Base-by-base conservation (phyloP, 2,113 vertebrate species). In the Shinisaurus crocodilurus region DNA sequence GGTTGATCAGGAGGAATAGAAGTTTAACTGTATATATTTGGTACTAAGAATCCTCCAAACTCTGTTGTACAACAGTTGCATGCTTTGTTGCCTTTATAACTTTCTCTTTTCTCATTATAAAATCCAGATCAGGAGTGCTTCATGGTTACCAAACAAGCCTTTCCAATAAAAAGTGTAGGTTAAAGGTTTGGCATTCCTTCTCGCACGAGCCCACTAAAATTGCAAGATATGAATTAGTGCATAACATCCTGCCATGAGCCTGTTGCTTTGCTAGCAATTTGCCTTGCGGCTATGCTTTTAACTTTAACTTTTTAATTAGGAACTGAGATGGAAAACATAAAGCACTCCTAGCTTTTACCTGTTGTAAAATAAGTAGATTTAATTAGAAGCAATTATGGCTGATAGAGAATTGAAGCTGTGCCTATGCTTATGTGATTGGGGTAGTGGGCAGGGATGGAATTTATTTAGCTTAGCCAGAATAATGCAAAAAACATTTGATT, bases 371-470 rank as follows among this genome's bases (percentile, higher is more conserved):
- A 89, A 93, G 92, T 20, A 0, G 93, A 90, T 72, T 96, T 96
- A 93, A 82, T 95, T 95, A 96, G 93, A 96, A 95, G 93, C 96
- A 94, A 90, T 95, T 95, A 90, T 94, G 96, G 94, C 95, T 96
- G 96, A 96, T 94, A 95, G 93, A 88, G 1, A 95, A 93, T 95
- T 85, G 89, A 85, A 95, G 90, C 95, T 96, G 89, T 94, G 93
- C 92, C 94, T 96, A 94, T 93, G 95, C 95, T 94, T 92, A 92
- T 0, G 80, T 37, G 5, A 92, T 88, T 88, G 0, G 72, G 37
- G 32, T n/a, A 20, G 37, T 8, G 57, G 82, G 37, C 13, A 16
- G 34, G 40, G 69, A 32, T n/a, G 63, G 34, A 37, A 54, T 34
- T 34, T 40, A 48, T 77, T 43, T 45, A 77, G 18, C 15, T 40